phyloP scores from a whole-genome alignment of 1,140 invertebrate genomes.

The Globodera rostochiensis region DNA sequence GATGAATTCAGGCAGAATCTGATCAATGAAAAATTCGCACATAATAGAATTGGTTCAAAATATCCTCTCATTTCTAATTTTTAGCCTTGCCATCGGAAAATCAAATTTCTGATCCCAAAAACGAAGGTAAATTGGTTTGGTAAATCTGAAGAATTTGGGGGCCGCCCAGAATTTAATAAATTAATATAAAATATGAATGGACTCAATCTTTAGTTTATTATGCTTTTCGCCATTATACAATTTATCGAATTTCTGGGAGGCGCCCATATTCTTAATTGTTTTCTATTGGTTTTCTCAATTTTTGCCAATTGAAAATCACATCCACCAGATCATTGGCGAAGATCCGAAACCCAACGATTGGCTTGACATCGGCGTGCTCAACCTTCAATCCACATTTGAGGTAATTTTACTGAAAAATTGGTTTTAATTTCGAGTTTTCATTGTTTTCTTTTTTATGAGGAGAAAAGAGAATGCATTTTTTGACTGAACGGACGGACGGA shows the following conservation, averaged over 20 bases:
- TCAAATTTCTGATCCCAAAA: conserved; percentile 41
- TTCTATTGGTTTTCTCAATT: background rate
- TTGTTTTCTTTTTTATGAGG: conserved; percentile 22
- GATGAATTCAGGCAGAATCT: background rate
- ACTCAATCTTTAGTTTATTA: too few relatives aligned
- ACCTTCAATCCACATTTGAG: conserved; percentile 37
- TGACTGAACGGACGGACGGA: conserved; percentile 16
- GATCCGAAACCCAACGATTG: conserved; percentile 39
- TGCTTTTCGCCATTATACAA: too few relatives aligned
- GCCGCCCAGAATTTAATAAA: too few relatives aligned
- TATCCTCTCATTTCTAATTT: conserved; percentile 10
- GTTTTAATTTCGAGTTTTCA: background rate
- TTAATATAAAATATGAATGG: too few relatives aligned
- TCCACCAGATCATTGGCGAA: conserved; percentile 24
- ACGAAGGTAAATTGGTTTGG: conserved; percentile 6
- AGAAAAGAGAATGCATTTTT: conserved; percentile 44
- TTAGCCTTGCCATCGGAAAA: conserved; percentile 41
- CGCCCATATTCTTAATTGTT: too few relatives aligned
- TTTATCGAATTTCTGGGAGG: too few relatives aligned
- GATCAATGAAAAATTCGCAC: background rate
- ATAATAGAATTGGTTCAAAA: too few relatives aligned
- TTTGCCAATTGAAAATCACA: background rate
- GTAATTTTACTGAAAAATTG: background rate
- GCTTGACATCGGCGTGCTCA: conserved; percentile 39
- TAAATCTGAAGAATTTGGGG: too few relatives aligned